phyloP scores from a whole-genome alignment of 2,888 invertebrate genomes.

The Theretra japonica region DNA sequence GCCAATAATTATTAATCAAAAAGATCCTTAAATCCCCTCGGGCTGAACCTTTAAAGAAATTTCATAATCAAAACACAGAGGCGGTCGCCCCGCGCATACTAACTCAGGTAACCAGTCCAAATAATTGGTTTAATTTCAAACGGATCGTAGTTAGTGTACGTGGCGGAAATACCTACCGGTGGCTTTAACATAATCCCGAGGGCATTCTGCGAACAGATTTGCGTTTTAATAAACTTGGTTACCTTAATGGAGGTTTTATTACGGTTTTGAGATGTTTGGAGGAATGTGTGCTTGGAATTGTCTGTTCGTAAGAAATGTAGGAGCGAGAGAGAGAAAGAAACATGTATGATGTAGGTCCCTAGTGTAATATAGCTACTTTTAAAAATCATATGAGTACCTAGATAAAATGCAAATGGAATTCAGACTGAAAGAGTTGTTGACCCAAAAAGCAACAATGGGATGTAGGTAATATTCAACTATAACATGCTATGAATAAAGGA shows the following conservation, averaged over 20 bases:
- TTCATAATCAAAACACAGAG: conserved; percentile 17
- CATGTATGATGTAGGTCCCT: too few species aligned
- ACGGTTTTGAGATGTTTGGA: not conserved
- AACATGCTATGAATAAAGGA: too few species aligned
- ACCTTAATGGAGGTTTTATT: not conserved
- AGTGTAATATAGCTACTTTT: too few species aligned
- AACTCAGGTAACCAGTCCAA: conserved; percentile 11
- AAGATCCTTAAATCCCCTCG: conserved; percentile 29
- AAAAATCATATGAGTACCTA: too few species aligned
- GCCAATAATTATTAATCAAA: conserved; percentile 48
- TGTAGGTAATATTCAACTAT: too few species aligned
- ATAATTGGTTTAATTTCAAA: conserved; percentile 25
- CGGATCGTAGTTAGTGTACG: conserved; percentile 13
- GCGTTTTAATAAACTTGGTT: conserved; percentile 13
- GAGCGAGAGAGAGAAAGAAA: too few species aligned
- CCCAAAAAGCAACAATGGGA: too few species aligned
- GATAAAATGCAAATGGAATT: too few species aligned
- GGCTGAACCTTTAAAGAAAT: not conserved
- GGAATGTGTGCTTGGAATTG: too few species aligned
- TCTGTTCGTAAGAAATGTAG: too few species aligned
- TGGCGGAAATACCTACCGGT: conserved; percentile 14
- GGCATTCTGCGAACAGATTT: not conserved
- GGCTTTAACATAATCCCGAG: conserved; percentile 9
- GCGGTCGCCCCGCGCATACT: not conserved
- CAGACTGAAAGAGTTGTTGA: too few species aligned